These are phyloP conservation scores for Stegophylla sp. DNA, from an alignment of 2,888 invertebrate species.

Conservation along the genomic window DNA sequence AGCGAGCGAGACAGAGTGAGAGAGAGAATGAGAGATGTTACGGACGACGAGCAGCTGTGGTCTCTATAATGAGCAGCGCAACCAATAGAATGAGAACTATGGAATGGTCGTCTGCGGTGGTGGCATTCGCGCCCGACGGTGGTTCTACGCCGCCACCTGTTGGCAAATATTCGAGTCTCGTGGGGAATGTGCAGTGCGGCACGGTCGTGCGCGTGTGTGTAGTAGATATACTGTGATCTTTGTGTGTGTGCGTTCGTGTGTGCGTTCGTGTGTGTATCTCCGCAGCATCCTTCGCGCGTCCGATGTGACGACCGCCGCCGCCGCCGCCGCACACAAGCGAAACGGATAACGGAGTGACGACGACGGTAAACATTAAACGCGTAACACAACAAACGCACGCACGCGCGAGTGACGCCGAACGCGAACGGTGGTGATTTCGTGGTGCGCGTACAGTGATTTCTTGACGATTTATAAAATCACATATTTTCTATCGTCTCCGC, in stretches of 20 bases:
- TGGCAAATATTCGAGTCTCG: conserved; percentile 33
- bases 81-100: neutral
- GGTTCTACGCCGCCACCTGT: conserved; percentile 27
- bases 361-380: neutral
- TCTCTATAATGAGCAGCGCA: too few relatives aligned
- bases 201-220: neutral
- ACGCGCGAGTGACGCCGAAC: neutral
- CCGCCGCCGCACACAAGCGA: neutral
- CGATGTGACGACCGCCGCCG: neutral
- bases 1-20: too few relatives aligned
- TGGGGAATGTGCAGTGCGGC: conserved; percentile 4
- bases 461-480: too few relatives aligned
- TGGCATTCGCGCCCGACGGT: neutral
- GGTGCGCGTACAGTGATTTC: neutral
- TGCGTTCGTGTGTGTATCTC: neutral
- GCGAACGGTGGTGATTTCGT: neutral
- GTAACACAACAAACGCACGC: neutral
- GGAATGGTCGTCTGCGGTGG: neutral
- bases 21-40: too few relatives aligned
- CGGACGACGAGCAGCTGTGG: too few relatives aligned
- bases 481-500: neutral
- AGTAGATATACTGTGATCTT: neutral
- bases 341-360: neutral
- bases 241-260: neutral
- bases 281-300: conserved; percentile 30